phyloP scores from a whole-genome alignment of 2,113 vertebrate genomes.

The Phasianus colchicus region DNA sequence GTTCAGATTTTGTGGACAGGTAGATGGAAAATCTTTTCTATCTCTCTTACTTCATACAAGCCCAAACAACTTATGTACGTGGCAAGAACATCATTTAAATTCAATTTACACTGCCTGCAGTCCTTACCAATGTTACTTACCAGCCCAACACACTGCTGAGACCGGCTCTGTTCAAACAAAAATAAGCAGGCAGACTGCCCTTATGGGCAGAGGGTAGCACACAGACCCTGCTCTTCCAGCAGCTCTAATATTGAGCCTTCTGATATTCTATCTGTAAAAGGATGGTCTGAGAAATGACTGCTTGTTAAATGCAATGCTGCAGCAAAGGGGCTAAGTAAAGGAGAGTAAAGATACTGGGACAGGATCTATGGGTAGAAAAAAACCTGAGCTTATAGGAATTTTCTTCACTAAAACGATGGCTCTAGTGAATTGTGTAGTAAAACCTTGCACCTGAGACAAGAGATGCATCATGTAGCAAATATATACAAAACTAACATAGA shows the following conservation, averaged over 20 bases:
- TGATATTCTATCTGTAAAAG: background rate
- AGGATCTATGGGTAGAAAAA: background rate
- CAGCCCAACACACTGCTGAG: background rate
- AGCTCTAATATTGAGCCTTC: background rate
- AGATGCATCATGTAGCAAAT: background rate
- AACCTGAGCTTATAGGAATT: background rate
- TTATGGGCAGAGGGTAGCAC: background rate
- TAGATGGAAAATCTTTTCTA: background rate
- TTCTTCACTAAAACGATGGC: background rate
- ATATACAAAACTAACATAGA: background rate
- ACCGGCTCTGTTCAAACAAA: background rate
- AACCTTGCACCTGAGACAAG: background rate
- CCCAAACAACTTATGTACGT: rapidly evolving
- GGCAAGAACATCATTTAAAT: background rate
- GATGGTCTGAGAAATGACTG: background rate
- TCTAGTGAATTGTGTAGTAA: background rate
- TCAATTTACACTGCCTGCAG: background rate
- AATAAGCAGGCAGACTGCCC: background rate
- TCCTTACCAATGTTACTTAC: background rate
- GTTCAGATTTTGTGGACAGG: background rate
- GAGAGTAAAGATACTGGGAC: background rate
- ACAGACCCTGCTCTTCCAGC: background rate
- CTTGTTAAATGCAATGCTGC: background rate
- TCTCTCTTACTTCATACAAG: background rate
- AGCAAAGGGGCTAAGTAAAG: background rate